Evolutionary conservation across 2,113 vertebrate species (phyloP).

Genomic region (Terrapene triunguis): DNA sequence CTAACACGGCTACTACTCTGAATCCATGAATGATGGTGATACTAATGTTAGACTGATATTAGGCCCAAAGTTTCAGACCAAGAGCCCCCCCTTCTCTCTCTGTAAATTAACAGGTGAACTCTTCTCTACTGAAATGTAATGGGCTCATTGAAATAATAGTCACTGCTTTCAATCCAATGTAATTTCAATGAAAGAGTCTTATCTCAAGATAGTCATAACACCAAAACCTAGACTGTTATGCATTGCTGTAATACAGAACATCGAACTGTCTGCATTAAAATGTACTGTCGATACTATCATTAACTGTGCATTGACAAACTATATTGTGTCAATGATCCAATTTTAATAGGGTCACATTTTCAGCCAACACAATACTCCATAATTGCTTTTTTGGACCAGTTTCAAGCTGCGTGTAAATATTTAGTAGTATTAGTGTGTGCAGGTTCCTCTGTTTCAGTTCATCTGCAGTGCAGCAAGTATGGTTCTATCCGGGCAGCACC

Average conservation of each 20-base stretch:
- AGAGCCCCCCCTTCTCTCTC: not conserved
- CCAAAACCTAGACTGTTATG: not conserved
- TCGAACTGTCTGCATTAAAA: not conserved
- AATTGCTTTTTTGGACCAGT: constrained; percentile 77
- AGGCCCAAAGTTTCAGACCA: not conserved
- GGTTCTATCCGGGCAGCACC: constrained; percentile 25
- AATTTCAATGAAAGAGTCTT: not conserved
- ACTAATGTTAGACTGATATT: not conserved
- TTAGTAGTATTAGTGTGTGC: constrained; percentile 71
- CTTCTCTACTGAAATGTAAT: not conserved
- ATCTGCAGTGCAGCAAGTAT: constrained; percentile 61
- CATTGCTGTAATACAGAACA: constrained; percentile 11
- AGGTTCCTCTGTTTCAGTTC: constrained; percentile 48
- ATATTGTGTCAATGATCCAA: constrained; percentile 27
- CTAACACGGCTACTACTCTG: too few species aligned
- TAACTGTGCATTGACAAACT: constrained; percentile 37
- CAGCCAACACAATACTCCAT: constrained; percentile 64
- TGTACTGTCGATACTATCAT: not conserved
- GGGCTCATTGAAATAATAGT: not conserved
- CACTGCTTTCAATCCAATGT: constrained; percentile 1
- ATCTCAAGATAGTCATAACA: not conserved
- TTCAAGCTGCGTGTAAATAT: constrained; percentile 70
- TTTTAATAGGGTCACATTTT: constrained; percentile 48
- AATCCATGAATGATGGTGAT: accelerated
- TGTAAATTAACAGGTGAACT: not conserved